Evolutionary conservation across 2,888 invertebrate genomes (phyloP).

Genomic region (Tanypteryx hageni): DNA sequence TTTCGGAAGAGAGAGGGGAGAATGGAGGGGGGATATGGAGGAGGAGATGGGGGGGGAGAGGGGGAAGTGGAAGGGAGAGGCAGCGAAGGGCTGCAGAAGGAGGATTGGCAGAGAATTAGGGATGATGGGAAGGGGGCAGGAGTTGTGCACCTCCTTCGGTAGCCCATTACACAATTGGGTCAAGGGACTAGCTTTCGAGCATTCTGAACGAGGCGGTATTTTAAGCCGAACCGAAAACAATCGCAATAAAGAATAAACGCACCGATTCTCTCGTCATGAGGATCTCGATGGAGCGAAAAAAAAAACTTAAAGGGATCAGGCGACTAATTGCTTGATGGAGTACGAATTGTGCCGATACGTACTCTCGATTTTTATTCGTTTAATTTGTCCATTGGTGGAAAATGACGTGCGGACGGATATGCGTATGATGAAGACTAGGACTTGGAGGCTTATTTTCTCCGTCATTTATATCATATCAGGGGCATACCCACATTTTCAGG

Average conservation of each 20-base stretch:
- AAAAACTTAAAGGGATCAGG: not conserved
- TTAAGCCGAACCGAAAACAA: not conserved
- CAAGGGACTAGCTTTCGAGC: not conserved
- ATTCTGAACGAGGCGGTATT: constrained; percentile 1
- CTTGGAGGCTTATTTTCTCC: too few relatives aligned
- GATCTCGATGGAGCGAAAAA: not conserved
- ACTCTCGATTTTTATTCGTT: not conserved
- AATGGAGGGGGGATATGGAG: not conserved
- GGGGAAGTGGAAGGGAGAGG: not conserved
- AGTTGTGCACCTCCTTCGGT: not conserved
- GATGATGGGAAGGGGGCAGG: not conserved
- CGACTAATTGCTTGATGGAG: not conserved
- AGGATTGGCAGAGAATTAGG: not conserved
- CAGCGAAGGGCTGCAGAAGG: not conserved
- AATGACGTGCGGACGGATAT: too few relatives aligned
- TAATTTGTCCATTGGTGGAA: not conserved
- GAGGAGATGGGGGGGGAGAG: not conserved
- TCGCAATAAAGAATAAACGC: not conserved
- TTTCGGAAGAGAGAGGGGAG: not conserved
- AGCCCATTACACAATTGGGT: not conserved
- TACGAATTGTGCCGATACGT: not conserved
- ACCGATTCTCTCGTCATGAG: not conserved
- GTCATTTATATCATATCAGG: too few relatives aligned
- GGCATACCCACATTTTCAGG: too few relatives aligned
- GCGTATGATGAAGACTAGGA: too few relatives aligned